These are phyloP conservation scores for Caenorhabditis parvicauda DNA, from an alignment of 2,888 invertebrate species.

Conservation along the genomic window DNA sequence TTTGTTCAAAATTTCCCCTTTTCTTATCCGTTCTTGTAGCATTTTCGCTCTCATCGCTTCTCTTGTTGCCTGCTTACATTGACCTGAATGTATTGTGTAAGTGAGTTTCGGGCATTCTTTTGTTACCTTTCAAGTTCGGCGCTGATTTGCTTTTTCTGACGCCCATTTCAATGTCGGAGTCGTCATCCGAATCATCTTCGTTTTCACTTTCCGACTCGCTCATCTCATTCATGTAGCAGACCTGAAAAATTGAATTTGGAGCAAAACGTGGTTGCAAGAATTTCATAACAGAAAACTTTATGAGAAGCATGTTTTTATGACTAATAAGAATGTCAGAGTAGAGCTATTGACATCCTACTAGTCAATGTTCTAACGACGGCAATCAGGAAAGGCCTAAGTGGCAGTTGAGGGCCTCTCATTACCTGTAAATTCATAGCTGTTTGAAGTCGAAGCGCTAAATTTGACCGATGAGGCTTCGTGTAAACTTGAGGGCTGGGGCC, in stretches of 20 bases:
- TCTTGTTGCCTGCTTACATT: background rate
- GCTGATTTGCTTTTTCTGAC: constrained; percentile 28
- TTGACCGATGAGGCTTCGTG: constrained; percentile 39
- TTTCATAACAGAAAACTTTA: no score
- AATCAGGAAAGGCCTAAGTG: no score
- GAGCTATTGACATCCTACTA: no score
- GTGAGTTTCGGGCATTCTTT: background rate
- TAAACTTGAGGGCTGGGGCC: constrained; percentile 33
- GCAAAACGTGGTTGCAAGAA: constrained; percentile 3
- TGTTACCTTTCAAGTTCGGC: constrained; percentile 21
- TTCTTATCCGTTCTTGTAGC: background rate
- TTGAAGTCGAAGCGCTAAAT: constrained; percentile 52
- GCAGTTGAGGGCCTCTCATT: no score
- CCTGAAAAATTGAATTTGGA: constrained; percentile 69
- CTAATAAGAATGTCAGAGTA: no score
- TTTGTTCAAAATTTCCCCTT: constrained; percentile 3
- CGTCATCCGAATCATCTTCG: constrained; percentile 6
- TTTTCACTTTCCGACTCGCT: constrained; percentile 27
- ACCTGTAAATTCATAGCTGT: constrained; percentile 84
- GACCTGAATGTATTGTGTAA: constrained; percentile 3
- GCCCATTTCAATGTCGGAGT: constrained; percentile 13
- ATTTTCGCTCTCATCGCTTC: constrained; percentile 6
- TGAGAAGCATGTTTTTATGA: no score
- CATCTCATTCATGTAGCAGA: constrained; percentile 64
- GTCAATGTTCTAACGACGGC: no score